Conservation (phyloP, 2,797 vertebrate species). For the Pseudotriccus pelzelni region DNA sequence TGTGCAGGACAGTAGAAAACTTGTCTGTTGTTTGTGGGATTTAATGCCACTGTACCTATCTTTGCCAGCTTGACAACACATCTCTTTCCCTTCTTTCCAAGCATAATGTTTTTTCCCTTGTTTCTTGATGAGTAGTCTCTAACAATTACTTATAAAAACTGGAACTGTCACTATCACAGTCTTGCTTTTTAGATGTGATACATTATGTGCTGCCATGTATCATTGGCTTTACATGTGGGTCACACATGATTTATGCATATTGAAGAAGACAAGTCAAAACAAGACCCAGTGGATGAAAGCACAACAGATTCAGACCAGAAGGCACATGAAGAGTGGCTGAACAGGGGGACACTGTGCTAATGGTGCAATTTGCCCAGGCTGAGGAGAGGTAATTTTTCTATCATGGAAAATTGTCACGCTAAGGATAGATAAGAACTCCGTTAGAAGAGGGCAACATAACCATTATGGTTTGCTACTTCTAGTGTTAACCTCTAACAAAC, state of each 20-base stretch:
- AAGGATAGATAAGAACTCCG: neutral
- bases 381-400: neutral
- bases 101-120: fast-evolving
- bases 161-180: neutral
- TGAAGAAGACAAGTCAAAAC: neutral
- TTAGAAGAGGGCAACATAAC: neutral
- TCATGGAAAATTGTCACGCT: neutral
- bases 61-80: neutral
- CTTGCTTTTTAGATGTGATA: neutral
- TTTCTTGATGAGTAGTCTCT: neutral
- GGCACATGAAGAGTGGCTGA: neutral
- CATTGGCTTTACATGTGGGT: neutral
- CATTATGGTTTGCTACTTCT: neutral
- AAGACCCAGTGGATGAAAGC: neutral
- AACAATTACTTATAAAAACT: neutral
- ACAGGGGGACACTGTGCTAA: neutral
- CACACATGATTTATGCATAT: neutral
- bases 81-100: neutral
- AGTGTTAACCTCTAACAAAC: neutral
- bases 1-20: neutral
- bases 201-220: neutral
- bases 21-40: neutral
- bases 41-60: neutral
- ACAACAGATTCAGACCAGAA: neutral
- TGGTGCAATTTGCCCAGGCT: neutral